Conservation (phyloP, 2,888 invertebrate genomes). For the Drosophila mulleri region DNA sequence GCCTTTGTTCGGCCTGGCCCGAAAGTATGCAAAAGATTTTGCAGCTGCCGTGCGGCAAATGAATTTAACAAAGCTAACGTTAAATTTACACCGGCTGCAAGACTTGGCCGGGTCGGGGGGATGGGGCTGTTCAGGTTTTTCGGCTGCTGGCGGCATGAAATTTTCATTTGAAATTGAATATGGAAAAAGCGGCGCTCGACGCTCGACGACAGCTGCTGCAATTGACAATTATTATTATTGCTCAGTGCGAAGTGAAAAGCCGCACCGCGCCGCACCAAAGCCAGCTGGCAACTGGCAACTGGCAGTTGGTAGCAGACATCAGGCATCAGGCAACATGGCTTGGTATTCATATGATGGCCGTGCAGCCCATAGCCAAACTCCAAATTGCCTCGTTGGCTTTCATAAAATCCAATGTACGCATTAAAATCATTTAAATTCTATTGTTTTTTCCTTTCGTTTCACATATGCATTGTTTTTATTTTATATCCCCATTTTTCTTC, state of each 20-base stretch:
- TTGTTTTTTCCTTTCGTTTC: slow-evolving; percentile 66
- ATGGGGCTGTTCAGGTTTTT: slow-evolving; percentile 5
- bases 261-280: slow-evolving; percentile 20
- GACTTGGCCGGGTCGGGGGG: too few species aligned
- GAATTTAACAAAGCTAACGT: slow-evolving; percentile 57
- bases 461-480: slow-evolving; percentile 59
- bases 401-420: slow-evolving; percentile 80
- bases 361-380: slow-evolving; percentile 63
- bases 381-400: slow-evolving; percentile 54
- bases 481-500: slow-evolving; percentile 9
- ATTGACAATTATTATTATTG: slow-evolving; percentile 80
- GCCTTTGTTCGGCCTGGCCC: slow-evolving; percentile 6
- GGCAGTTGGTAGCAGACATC: slow-evolving; percentile 6
- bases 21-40: slow-evolving; percentile 64
- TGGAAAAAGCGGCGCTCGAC: slow-evolving; percentile 48
- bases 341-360: slow-evolving; percentile 69
- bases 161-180: slow-evolving; percentile 78
- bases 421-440: slow-evolving; percentile 83
- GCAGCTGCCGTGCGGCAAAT: slow-evolving; percentile 41
- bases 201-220: slow-evolving; percentile 72
- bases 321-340: slow-evolving; percentile 30
- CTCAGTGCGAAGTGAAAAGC: slow-evolving; percentile 68
- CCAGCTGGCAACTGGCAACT: slow-evolving; percentile 13
- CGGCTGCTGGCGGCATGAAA: slow-evolving; percentile 59
- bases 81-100: slow-evolving; percentile 57